Evolutionary conservation across 1,140 invertebrate species (phyloP), one percentile per base, ranked within the genome.

Genomic region (Streblospio benedicti): DNA sequence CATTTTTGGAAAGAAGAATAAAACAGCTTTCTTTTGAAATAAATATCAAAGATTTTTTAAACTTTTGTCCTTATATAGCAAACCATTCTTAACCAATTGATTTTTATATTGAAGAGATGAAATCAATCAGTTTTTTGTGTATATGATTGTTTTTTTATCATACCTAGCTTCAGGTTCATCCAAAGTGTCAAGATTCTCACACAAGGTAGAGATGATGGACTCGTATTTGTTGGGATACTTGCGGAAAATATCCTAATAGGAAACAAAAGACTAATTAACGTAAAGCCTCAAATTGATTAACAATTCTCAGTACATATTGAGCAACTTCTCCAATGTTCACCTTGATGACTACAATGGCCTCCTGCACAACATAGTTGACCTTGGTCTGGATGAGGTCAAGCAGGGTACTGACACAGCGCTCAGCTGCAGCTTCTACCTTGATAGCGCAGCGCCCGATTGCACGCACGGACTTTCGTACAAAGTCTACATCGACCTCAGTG

Each of bases 161-260:
- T 20, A 62, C 60, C 53, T 62, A 0, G 97, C 97, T 79, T 99
- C 97, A 0, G 97, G 96, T 73, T 99, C 97, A 79, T 99, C 97
- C 49, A 99, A 74, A 0, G 97, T 98, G 71, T 99, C 97, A 56
- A 99, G 80, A 80, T 99, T 99, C 79, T 99, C 97, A 79, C 97
- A 99, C 0, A 99, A 80, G 0, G 96, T 99, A 50, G 94, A 97
- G 72, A 99, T 99, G 72, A 99, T 99, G 72, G 93, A 97, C 79
- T 99, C 97, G 73, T 99, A 99, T 78, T 98, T 97, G 75, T 99
- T 99, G 1, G 97, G 97, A 78, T 99, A 99, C 76, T 99, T 99
- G 60, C 96, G 83, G 84, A 99, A 99, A 65, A 99, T 99, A 74
- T 98, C 96, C 82, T 62, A 47, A 20, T 55, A 55, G 4, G 4